These are phyloP conservation scores for Vimba vimba DNA, from an alignment of 2,113 vertebrate genomes.

Conservation along the genomic window DNA sequence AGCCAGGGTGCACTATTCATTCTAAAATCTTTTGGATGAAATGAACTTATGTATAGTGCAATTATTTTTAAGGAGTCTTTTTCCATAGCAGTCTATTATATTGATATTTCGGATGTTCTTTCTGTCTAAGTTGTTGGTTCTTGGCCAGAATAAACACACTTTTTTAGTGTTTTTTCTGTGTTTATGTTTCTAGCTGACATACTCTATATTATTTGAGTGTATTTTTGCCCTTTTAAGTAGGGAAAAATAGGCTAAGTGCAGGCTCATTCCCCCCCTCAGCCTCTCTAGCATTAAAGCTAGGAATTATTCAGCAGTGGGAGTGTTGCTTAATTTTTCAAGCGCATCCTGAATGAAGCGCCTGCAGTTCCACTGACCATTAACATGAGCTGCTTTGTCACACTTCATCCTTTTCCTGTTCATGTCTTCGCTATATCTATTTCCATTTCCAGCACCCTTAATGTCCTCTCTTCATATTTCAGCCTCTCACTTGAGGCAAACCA, in stretches of 20 bases:
- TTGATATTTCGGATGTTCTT: not conserved
- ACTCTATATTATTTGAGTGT: not conserved
- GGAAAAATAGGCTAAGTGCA: constrained; percentile 37
- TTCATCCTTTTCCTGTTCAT: constrained; percentile 40
- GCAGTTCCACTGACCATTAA: constrained; percentile 75
- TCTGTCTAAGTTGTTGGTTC: not conserved
- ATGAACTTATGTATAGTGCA: not conserved
- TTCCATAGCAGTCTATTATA: not conserved
- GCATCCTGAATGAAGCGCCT: constrained; percentile 58
- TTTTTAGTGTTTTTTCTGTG: not conserved
- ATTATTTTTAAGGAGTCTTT: constrained; percentile 2
- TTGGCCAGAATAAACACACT: not conserved
- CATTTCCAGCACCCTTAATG: constrained; percentile 41
- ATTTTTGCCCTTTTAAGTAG: not conserved
- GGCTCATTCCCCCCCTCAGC: constrained; percentile 27
- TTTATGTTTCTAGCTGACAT: constrained; percentile 1
- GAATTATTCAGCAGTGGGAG: constrained; percentile 69
- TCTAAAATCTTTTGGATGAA: not conserved
- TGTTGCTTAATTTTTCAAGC: constrained; percentile 76
- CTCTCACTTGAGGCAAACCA: not conserved
- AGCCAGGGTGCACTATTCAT: not conserved
- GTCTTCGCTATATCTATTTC: constrained; percentile 48
- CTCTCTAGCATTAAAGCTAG: constrained; percentile 66
- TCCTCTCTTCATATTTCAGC: not conserved
- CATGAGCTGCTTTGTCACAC: constrained; percentile 66